A percentile compares a stretch with the other conserved stretches of the same genome.
Conservation (phyloP, 2,888 invertebrate species). For the Dioctria rufipes region DNA sequence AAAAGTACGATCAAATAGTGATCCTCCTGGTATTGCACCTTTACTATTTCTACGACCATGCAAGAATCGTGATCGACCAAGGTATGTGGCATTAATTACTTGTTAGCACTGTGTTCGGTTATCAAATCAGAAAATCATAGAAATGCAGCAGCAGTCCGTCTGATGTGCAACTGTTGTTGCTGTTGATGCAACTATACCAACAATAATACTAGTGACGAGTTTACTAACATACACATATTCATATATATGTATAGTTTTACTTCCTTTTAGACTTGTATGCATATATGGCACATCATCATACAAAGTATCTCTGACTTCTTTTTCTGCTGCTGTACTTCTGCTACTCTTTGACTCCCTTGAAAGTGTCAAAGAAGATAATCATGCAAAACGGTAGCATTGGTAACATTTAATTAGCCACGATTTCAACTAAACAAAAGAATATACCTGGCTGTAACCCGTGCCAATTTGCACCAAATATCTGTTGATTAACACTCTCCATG, state of each 20-base stretch:
- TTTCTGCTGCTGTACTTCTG: conserved; percentile 18
- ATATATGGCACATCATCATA: conserved; percentile 40
- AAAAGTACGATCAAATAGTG: background rate
- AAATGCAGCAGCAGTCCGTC: conserved; percentile 26
- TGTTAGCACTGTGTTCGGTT: conserved; percentile 54
- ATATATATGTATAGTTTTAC: background rate
- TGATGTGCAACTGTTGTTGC: conserved; percentile 26
- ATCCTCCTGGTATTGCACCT: background rate
- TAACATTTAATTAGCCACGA: conserved; percentile 52
- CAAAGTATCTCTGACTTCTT: background rate
- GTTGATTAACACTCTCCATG: conserved; percentile 29
- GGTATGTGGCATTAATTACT: conserved; percentile 53
- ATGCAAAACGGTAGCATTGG: conserved; percentile 49
- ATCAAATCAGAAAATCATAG: conserved; percentile 51
- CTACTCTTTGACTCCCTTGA: conserved; percentile 10
- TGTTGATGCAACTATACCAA: background rate
- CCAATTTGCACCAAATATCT: conserved; percentile 52
- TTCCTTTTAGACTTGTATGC: background rate
- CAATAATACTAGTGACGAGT: no score
- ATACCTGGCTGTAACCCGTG: conserved; percentile 16
- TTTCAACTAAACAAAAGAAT: conserved; percentile 35
- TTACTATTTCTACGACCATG: background rate
- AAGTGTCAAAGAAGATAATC: conserved; percentile 50
- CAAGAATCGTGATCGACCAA: conserved; percentile 45
- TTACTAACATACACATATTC: no score